Base-by-base conservation (phyloP, 2,797 vertebrate species). In the Pseudochromis fuscus region DNA sequence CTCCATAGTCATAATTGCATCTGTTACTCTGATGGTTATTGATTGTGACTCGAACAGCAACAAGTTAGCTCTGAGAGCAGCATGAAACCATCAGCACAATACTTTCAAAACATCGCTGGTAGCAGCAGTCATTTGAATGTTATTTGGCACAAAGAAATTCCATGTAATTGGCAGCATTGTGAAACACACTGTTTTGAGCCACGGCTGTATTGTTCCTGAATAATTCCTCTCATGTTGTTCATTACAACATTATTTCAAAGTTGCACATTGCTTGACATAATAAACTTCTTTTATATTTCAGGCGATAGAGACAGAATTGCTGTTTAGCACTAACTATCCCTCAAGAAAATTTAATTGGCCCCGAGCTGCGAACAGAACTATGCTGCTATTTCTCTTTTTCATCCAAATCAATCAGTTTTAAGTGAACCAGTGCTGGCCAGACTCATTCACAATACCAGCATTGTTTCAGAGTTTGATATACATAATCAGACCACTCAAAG, bases 391-490 rank as follows among this genome's bases (percentile, higher is more conserved):
- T 84, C 78, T 77, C 70, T 50, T 65, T 79, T 84, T 62, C 59
- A 30, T 50, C 56, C 23, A 64, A 84, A 87, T 83, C 75, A 88
- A 77, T 89, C 85, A 81, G 67, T 76, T 71, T 75, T 31, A 80
- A 68, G 44, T 31, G 57, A 86, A 81, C 31, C 77, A 72, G 68
- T 50, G 9, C 25, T 1, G 1, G 59, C 13, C 6, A 5, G 51
- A 80, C 61, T 72, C 72, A 77, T 86, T 87, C 67, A 88, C 84
- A 90, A 87, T 78, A 77, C 63, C 45, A 67, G 66, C 77, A 81
- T 87, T 86, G 83, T 89, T 87, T 83, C 71, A 62, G 75, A 72
- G 67, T 62, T 77, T 67, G 67, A 81, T 81, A 48, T 69, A 76
- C 77, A 84, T 71, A 86, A 87, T 91, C 76, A 84, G 58, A 73